Conservation (phyloP, 1,140 invertebrate genomes). For the Paramacrobiotus metropolitanus region DNA sequence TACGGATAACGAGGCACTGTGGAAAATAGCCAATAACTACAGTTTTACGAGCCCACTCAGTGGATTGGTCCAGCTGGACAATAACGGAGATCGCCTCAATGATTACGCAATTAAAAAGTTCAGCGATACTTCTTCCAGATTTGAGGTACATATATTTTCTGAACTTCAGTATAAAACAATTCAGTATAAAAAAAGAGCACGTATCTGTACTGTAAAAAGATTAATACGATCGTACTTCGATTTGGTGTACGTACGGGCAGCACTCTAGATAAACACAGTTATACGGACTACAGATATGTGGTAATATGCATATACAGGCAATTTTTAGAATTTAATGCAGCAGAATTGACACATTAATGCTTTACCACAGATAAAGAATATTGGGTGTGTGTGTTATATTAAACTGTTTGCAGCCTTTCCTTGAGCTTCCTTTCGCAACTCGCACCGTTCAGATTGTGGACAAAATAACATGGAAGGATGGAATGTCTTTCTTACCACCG, state of each 20-base stretch:
- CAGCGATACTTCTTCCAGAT: neutral
- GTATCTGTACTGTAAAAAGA: too few species aligned
- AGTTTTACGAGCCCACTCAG: neutral
- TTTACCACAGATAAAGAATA: too few species aligned
- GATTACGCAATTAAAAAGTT: neutral
- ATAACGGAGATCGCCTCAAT: neutral
- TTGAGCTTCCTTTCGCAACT: neutral
- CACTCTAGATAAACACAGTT: too few species aligned
- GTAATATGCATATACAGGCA: too few species aligned
- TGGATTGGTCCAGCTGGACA: neutral
- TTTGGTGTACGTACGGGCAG: too few species aligned
- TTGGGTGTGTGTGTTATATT: too few species aligned
- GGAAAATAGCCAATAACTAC: neutral
- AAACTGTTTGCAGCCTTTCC: neutral
- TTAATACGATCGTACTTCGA: too few species aligned
- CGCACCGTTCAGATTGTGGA: neutral
- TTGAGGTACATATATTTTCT: neutral
- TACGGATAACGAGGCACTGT: neutral
- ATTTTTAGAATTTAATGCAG: too few species aligned
- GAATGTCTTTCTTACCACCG: neutral
- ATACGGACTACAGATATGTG: too few species aligned
- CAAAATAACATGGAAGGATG: neutral
- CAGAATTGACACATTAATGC: too few species aligned
- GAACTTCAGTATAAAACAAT: too few species aligned
- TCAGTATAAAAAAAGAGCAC: too few species aligned